Evolutionary conservation across 2,888 invertebrate genomes (phyloP), one percentile per base, ranked within the genome.

Genomic region (Chorisops tibialis): DNA sequence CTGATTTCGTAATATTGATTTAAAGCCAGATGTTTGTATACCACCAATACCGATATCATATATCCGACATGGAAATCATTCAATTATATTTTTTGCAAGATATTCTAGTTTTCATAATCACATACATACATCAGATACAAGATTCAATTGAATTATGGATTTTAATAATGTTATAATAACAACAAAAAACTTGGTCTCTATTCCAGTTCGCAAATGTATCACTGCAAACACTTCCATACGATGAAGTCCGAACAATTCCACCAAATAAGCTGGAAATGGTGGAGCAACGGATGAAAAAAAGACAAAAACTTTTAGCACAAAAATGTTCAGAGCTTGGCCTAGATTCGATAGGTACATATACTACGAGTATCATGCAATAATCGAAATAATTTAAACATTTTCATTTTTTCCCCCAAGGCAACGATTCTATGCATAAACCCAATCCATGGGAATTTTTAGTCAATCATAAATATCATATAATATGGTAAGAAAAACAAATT

Each of bases 361-460:
- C 24, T 5, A 47, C 7, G 21, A 21, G 12, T 21, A 21, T 7
- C 48, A 48, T 22, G 16, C 4, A 45, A 45, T 19, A 19, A 45
- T 11, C 18, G 5, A 45, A 45, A 45, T 16, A n/a, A 43, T 43
- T 2, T 14, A 9, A 4, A 47, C 6, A 47, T 18, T 41, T 45
- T 61, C 11, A 39, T 22, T 38, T 19, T 9, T 21, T 49, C 62
- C 48, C 70, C 68, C 47, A 66, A 78, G 77, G 76, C 60, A 77
- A 75, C 62, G 79, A 79, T 67, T 71, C 75, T 30, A 75, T 77
- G 73, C 79, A 79, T 67, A 86, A 85, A 71, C 87, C 91, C 22
- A 89, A 90, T 71, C 86, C 91, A 12, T 91, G 91, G 92, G 91
- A 92, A 76, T 92, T 89, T 76, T 82, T 92, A 72, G 87, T 91